These are phyloP conservation scores for Meteorus cinctellus DNA, from an alignment of 2,888 invertebrate species.

Conservation along the genomic window DNA sequence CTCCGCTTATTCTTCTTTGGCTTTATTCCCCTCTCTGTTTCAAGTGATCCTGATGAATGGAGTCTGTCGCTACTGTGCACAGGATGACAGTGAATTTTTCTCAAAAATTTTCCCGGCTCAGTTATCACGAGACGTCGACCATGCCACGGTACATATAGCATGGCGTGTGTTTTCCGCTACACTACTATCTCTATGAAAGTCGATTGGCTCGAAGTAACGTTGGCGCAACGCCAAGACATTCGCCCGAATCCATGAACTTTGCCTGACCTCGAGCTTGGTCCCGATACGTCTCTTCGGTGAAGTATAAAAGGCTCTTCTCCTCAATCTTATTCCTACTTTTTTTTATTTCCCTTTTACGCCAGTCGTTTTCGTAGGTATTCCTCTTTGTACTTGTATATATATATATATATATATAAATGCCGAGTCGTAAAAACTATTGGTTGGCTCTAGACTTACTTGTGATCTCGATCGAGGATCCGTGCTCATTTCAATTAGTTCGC, in stretches of 20 bases:
- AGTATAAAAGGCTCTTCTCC: slow-evolving; percentile 7
- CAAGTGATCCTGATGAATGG: slow-evolving; percentile 18
- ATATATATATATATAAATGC: neutral
- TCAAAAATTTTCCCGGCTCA: slow-evolving; percentile 18
- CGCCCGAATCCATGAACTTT: slow-evolving; percentile 23
- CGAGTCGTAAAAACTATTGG: neutral
- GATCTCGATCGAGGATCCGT: neutral
- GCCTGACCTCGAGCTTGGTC: slow-evolving; percentile 22
- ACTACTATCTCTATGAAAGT: slow-evolving; percentile 43
- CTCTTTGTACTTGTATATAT: neutral
- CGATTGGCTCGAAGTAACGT: slow-evolving; percentile 53
- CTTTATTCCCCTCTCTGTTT: neutral
- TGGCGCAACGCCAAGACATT: slow-evolving; percentile 52
- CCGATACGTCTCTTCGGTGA: slow-evolving; percentile 23
- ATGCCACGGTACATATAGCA: slow-evolving; percentile 14
- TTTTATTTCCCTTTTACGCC: slow-evolving; percentile 2
- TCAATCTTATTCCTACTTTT: neutral
- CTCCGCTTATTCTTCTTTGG: neutral
- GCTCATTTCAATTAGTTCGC: slow-evolving; percentile 15
- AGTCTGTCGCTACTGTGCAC: neutral
- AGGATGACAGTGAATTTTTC: slow-evolving; percentile 12
- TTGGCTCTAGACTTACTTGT: neutral
- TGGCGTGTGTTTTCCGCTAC: slow-evolving; percentile 32
- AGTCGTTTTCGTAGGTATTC: neutral
- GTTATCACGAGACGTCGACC: slow-evolving; percentile 8